These are phyloP conservation scores for Bujurquina vittata DNA, from an alignment of 2,113 vertebrate genomes.

Conservation along the genomic window DNA sequence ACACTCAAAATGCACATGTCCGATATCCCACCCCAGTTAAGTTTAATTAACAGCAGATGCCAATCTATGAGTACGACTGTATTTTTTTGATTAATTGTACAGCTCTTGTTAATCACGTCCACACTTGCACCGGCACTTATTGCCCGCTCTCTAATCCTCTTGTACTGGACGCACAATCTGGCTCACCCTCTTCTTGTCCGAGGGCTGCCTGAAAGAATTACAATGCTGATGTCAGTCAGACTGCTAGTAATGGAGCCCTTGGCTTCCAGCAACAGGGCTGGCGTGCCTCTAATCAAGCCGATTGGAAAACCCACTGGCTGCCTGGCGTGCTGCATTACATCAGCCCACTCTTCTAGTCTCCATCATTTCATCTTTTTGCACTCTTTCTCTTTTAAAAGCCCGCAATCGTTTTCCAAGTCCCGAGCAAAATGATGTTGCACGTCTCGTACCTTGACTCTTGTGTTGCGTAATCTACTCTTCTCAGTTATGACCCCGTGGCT, in stretches of 20 bases:
- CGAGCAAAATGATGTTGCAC: conserved; percentile 13
- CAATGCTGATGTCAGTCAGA: conserved; percentile 46
- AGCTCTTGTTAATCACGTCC: background rate
- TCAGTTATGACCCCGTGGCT: conserved; percentile 10
- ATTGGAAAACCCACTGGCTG: conserved; percentile 69
- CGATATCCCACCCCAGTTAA: background rate
- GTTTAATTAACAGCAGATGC: background rate
- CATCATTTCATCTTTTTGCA: conserved; percentile 33
- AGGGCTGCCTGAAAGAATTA: conserved; percentile 49
- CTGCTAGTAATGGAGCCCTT: conserved; percentile 54
- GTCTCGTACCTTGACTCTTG: background rate
- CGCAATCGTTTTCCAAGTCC: background rate
- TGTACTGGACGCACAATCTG: conserved; percentile 26
- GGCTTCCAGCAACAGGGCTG: conserved; percentile 53
- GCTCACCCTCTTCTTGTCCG: conserved; percentile 22
- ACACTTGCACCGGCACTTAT: background rate
- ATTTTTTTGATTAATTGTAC: accelerated
- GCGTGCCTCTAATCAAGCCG: conserved; percentile 66
- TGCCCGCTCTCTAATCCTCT: conserved; percentile 24
- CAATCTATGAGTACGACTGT: background rate
- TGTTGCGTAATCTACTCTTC: conserved; percentile 18
- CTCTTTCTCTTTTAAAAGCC: background rate
- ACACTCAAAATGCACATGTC: conserved; percentile 3
- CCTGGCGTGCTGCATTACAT: conserved; percentile 50
- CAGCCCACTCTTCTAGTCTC: conserved; percentile 23